A percentile compares a stretch with the other conserved stretches of the same genome.
phyloP scores from a whole-genome alignment of 2,797 vertebrate genomes.

The Monodelphis domestica region DNA sequence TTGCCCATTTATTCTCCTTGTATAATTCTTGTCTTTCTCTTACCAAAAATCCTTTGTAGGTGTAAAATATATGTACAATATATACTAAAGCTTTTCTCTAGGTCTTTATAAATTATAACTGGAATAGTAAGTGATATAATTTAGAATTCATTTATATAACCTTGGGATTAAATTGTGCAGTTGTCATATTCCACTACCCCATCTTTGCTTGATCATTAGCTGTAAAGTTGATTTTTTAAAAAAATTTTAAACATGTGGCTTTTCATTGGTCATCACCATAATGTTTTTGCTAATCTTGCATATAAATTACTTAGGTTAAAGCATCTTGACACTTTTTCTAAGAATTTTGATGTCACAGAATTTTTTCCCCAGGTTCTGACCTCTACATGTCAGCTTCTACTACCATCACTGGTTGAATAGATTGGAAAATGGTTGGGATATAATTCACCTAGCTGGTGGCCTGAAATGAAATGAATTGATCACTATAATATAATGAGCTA shows the following conservation, averaged over 20 bases:
- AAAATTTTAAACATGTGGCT: neutral
- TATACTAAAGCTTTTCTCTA: neutral
- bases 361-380: slow-evolving; percentile 4
- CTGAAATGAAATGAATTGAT: neutral
- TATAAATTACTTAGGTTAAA: neutral
- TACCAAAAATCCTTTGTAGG: neutral
- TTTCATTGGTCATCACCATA: neutral
- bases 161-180: neutral
- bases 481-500: neutral
- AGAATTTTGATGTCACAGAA: neutral
- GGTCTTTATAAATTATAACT: neutral
- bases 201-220: neutral
- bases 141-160: neutral
- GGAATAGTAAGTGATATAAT: neutral
- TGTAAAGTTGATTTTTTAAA: neutral
- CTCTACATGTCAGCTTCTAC: neutral
- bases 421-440: neutral
- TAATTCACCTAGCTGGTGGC: slow-evolving; percentile 31
- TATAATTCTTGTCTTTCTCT: neutral
- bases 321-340: slow-evolving; percentile 24
- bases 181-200: neutral
- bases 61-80: neutral
- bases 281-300: neutral
- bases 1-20: neutral
- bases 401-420: neutral